Base-by-base conservation (phyloP, 53 echinoderm and acorn worm species). In the Crossaster papposus region DNA sequence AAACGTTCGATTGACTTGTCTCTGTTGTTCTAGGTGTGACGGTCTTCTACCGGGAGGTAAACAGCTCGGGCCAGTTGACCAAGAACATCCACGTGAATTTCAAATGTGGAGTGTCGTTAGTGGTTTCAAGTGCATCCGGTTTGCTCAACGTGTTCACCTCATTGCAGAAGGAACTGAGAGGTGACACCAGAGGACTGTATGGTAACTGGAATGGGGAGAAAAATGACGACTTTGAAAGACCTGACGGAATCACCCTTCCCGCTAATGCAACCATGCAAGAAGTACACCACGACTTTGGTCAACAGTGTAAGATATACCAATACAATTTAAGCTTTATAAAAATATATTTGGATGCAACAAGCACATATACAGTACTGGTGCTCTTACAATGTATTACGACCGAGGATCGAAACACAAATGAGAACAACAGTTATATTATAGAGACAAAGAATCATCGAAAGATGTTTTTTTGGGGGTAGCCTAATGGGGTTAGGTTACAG, bases 231-330 rank as follows among this genome's bases (percentile, higher is more conserved):
- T 50, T 78, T 9, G 50, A 78, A n/a, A 37, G 44, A 9, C 78
- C 78, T 0, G 24, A 78, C 78, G 78, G 78, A 14, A 50, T n/a
- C 6, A 38, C 22, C n/a, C n/a, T 78, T 14, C 52, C 70, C 1
- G 72, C 32, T 31, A 50, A 72, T 51, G 70, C 85, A 2, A 85
- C 70, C 2, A 23, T 36, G 44, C 8, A 51, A n/a, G 85, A 70
- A 20, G 72, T 85, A n/a, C 85, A 85, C 37, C 38, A 37, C 38
- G 20, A 71, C 26, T 85, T 85, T 33, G 72, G 85, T 30, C 85
- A 85, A 85, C 32, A 30, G 38, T 85, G 85, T 85, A 72, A 85
- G 37, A 13, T 20, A 8, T 2, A 0, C 17, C 7, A 4, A 44
- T 44, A 44, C 5, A n/a, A n/a, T n/a, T n/a, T n/a, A n/a, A n/a